Evolutionary conservation across 2,888 invertebrate species (phyloP).

Genomic region (Coenonympha glycerion): DNA sequence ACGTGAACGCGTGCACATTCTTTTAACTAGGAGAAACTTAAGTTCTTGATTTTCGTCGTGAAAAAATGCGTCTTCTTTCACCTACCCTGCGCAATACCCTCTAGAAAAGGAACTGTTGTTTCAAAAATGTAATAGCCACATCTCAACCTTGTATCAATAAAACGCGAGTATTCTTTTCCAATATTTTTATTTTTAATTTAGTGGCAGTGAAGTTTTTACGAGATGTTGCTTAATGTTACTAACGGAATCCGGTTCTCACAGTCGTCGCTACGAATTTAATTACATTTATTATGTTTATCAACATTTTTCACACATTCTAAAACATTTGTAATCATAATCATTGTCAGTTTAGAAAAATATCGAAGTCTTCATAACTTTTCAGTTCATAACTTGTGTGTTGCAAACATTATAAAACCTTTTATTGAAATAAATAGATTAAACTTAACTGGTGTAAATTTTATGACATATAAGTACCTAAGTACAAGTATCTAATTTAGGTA

Average conservation of each 20-base stretch:
- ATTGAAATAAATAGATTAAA: too few relatives aligned
- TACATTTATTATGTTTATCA: slow-evolving; percentile 9
- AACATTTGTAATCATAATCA: too few relatives aligned
- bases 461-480: too few relatives aligned
- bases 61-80: too few relatives aligned
- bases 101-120: too few relatives aligned
- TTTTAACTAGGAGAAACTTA: too few relatives aligned
- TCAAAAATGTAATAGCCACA: background rate
- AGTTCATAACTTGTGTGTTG: background rate
- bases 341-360: slow-evolving; percentile 11
- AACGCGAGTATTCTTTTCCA: slow-evolving; percentile 51
- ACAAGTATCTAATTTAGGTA: too few relatives aligned
- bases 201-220: slow-evolving; percentile 74
- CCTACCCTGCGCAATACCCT: too few relatives aligned
- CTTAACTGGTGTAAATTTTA: background rate
- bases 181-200: slow-evolving; percentile 76
- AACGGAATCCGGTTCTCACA: slow-evolving; percentile 61
- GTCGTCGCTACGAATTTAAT: slow-evolving; percentile 30
- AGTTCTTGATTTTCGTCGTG: too few relatives aligned
- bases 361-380: slow-evolving; percentile 18
- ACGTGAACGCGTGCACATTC: too few relatives aligned
- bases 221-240: slow-evolving; percentile 53
- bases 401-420: background rate
- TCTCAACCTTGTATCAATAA: slow-evolving; percentile 7
- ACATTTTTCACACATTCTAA: slow-evolving; percentile 11